Conservation (phyloP, 2,888 invertebrate species). For the Cylindroiulus punctatus region DNA sequence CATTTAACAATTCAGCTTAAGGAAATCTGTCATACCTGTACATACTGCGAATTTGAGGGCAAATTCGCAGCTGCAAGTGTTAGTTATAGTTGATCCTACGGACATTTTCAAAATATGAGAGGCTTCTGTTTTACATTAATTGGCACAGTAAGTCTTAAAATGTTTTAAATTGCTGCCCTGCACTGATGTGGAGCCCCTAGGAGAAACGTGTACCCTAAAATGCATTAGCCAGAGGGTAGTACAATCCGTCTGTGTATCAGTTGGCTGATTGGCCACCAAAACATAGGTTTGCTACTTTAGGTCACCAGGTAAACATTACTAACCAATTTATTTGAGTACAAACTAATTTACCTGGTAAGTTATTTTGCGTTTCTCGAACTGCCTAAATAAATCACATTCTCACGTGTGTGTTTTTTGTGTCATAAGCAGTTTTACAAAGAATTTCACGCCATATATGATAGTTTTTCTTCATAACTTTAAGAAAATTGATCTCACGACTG, state of each 20-base stretch:
- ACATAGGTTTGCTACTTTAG: not conserved
- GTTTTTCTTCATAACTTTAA: not conserved
- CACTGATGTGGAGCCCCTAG: not conserved
- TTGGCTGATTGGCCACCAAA: not conserved
- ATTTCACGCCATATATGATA: not conserved
- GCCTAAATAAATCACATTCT: not conserved
- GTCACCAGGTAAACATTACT: conserved; percentile 43
- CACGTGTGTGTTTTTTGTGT: too few species aligned
- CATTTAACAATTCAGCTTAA: conserved; percentile 1
- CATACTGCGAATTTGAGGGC: not conserved
- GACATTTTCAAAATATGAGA: not conserved
- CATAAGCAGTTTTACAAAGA: not conserved
- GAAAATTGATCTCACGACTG: not conserved
- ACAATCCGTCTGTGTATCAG: conserved; percentile 17
- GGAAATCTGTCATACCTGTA: conserved; percentile 33
- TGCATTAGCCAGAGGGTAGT: conserved; percentile 5
- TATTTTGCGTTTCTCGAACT: not conserved
- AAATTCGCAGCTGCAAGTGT: conserved; percentile 39
- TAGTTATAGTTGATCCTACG: not conserved
- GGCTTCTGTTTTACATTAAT: conserved; percentile 37
- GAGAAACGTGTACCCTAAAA: conserved; percentile 10
- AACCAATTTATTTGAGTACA: conserved; percentile 19
- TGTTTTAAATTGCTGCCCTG: conserved; percentile 5
- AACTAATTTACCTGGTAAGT: not conserved
- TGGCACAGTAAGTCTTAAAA: conserved; percentile 14